A percentile compares a stretch with the other conserved stretches of the same genome.
Evolutionary conservation across 92 coral and sea anemone genomes (phyloP).

Genomic region (Pocillopora meandrina): DNA sequence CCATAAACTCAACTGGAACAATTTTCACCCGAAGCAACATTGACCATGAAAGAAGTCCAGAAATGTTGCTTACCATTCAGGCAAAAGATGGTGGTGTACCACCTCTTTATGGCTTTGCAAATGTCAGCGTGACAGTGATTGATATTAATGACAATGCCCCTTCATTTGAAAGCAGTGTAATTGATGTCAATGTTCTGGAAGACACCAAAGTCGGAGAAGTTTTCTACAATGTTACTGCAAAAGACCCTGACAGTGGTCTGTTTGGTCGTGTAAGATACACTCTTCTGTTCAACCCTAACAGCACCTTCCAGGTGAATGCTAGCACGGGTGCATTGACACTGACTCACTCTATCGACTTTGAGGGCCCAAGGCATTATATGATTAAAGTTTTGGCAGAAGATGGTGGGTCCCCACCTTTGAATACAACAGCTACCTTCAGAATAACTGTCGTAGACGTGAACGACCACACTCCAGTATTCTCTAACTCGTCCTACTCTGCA

Average conservation of each 20-base stretch:
- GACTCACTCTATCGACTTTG: constrained; percentile 64
- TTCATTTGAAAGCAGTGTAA: constrained; percentile 59
- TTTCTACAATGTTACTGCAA: constrained; percentile 74
- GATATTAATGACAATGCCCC: constrained; percentile 95
- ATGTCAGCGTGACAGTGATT: constrained; percentile 70
- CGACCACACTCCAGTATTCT: constrained; percentile 86
- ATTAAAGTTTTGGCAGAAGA: constrained; percentile 78
- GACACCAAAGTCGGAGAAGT: constrained; percentile 70
- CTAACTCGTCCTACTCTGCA: constrained; percentile 64
- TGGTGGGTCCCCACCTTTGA: constrained; percentile 73
- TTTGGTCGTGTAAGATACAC: constrained; percentile 81
- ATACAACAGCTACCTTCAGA: constrained; percentile 61
- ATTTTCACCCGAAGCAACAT: constrained; percentile 51
- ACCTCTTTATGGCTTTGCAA: constrained; percentile 78
- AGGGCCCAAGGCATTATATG: constrained; percentile 54
- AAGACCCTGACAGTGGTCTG: constrained; percentile 77
- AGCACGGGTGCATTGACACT: constrained; percentile 77
- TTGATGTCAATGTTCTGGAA: constrained; percentile 70
- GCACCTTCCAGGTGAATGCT: constrained; percentile 63
- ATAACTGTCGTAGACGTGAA: constrained; percentile 86
- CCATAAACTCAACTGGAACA: constrained; percentile 82
- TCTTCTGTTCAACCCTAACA: constrained; percentile 69
- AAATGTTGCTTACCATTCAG: constrained; percentile 62
- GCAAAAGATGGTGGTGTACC: constrained; percentile 94
- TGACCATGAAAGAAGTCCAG: constrained; percentile 79